Evolutionary conservation across 2,888 invertebrate species (phyloP).

Genomic region (Cephus spinipes): DNA sequence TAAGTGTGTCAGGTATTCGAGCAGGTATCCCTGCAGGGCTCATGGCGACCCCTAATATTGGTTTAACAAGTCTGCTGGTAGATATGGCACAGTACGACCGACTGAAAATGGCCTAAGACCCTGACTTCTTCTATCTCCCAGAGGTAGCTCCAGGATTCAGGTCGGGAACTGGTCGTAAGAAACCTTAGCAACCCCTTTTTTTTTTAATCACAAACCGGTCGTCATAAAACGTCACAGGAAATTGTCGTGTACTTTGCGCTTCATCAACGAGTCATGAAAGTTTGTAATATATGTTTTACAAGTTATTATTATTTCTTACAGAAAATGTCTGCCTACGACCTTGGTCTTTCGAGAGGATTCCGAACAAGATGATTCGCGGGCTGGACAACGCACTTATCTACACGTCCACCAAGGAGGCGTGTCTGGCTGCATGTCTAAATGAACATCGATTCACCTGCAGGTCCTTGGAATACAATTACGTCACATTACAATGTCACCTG

Average conservation of each 20-base stretch:
- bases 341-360: slow-evolving; percentile 94
- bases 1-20: slow-evolving; percentile 28
- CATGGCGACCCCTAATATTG: slow-evolving; percentile 51
- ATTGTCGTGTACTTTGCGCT: neutral
- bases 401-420: slow-evolving; percentile 94
- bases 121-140: slow-evolving; percentile 30
- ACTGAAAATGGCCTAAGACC: neutral
- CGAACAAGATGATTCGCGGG: slow-evolving; percentile 91
- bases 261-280: neutral
- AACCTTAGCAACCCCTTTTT: neutral
- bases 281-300: neutral
- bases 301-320: slow-evolving; percentile 43
- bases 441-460: slow-evolving; percentile 94
- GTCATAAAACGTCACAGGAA: neutral
- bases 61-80: slow-evolving; percentile 57
- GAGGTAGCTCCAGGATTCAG: neutral
- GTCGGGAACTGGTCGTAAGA: neutral
- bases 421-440: slow-evolving; percentile 91
- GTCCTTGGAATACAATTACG: slow-evolving; percentile 94
- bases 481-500: slow-evolving; percentile 90
- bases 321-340: slow-evolving; percentile 92
- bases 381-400: slow-evolving; percentile 93
- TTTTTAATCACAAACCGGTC: neutral
- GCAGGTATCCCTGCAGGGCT: slow-evolving; percentile 38
- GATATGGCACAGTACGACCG: slow-evolving; percentile 5